These are phyloP conservation scores for Pseudococcus viburni DNA, from an alignment of 2,888 invertebrate genomes.

Conservation along the genomic window DNA sequence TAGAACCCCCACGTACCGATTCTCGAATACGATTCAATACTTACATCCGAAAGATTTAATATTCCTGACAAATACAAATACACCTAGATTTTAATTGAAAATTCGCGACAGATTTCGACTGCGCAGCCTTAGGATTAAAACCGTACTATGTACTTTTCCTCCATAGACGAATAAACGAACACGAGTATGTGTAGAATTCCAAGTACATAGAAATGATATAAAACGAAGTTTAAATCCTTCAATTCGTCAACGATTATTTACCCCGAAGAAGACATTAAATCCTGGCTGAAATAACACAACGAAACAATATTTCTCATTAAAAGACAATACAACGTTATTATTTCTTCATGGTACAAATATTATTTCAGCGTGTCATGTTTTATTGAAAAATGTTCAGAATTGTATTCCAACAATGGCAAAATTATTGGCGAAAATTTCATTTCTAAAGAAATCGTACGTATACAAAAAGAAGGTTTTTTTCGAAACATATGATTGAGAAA, in stretches of 20 bases:
- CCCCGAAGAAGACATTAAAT: constrained; percentile 27
- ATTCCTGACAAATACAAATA: too few relatives aligned
- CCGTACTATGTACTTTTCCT: not conserved
- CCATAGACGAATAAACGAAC: not conserved
- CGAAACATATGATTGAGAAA: not conserved
- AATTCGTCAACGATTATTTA: constrained; percentile 44
- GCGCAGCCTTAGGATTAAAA: constrained; percentile 15
- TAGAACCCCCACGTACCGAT: too few relatives aligned
- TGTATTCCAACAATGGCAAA: constrained; percentile 8
- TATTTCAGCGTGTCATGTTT: constrained; percentile 3
- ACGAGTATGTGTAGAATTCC: not conserved
- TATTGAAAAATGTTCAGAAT: constrained; percentile 35
- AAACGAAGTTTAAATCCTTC: constrained; percentile 19
- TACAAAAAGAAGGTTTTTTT: not conserved
- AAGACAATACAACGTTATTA: constrained; percentile 23
- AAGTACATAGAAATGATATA: not conserved
- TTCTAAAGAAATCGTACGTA: not conserved
- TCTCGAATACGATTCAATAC: too few relatives aligned
- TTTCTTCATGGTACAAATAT: constrained; percentile 4
- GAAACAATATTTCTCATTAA: constrained; percentile 45
- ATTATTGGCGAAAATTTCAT: constrained; percentile 4
- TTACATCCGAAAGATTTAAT: too few relatives aligned
- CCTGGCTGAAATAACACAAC: not conserved
- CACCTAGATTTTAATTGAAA: not conserved
- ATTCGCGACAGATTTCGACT: not conserved